Conservation (phyloP, 2,797 vertebrate species). For the Chelon labrosus region DNA sequence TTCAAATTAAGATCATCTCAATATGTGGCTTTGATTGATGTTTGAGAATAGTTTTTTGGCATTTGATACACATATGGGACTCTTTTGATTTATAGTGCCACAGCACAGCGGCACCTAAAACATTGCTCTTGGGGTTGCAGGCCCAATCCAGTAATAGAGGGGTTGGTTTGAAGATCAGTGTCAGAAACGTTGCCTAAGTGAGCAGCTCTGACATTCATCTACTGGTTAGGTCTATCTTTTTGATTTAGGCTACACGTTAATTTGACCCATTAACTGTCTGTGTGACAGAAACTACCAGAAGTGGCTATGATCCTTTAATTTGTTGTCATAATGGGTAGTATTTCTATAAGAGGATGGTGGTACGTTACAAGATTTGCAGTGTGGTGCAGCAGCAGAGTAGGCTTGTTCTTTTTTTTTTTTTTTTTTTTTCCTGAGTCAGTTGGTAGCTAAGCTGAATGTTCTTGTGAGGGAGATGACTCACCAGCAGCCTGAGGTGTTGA, state of each 20-base stretch:
- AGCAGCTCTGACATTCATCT: conserved; percentile 50
- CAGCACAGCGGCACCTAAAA: conserved; percentile 68
- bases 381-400: conserved; percentile 64
- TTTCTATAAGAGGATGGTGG: conserved; percentile 49
- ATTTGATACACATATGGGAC: conserved; percentile 78
- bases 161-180: conserved; percentile 73
- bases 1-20: conserved; percentile 85
- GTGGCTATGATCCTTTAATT: conserved; percentile 40
- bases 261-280: conserved; percentile 23
- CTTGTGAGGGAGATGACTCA: conserved; percentile 84
- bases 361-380: conserved; percentile 48
- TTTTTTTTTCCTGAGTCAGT: conserved; percentile 73
- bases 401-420: conserved; percentile 44
- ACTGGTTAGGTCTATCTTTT: conserved; percentile 47
- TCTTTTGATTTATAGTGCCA: conserved; percentile 77
- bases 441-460: conserved; percentile 83
- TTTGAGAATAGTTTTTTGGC: conserved; percentile 81
- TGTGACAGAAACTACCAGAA: conserved; percentile 41
- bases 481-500: conserved; percentile 82
- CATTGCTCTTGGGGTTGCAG: conserved; percentile 68
- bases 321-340: conserved; percentile 36
- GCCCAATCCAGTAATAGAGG: conserved; percentile 71
- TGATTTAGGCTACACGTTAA: conserved; percentile 37
- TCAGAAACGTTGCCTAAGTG: conserved; percentile 50
- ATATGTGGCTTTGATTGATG: conserved; percentile 85